Evolutionary conservation across 53 echinoderm and acorn worm species (phyloP).

Genomic region (Patiria pectinifera): DNA sequence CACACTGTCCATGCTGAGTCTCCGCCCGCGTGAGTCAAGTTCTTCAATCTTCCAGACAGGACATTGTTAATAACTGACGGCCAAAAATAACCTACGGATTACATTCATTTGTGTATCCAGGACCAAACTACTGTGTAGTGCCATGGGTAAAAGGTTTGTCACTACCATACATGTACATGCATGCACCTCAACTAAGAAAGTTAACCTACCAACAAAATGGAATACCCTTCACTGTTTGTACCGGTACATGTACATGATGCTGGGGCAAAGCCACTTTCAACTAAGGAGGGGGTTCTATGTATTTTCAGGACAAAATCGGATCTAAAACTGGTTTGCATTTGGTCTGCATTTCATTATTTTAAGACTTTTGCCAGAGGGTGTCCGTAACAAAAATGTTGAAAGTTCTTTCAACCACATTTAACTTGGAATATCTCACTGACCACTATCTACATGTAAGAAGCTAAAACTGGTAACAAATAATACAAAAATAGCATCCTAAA

Average conservation of each 20-base stretch:
- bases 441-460: no score
- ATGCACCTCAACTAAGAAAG: background rate
- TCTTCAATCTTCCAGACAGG: constrained; percentile 30
- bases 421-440: no score
- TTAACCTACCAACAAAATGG: background rate
- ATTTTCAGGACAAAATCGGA: no score
- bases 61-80: constrained; percentile 25
- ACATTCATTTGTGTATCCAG: background rate
- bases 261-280: constrained; percentile 9
- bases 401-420: no score
- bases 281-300: background rate
- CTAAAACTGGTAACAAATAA: no score
- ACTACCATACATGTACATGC: background rate
- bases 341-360: no score
- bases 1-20: background rate
- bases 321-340: no score
- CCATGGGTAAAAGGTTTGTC: background rate
- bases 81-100: background rate
- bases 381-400: no score
- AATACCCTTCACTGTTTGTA: background rate
- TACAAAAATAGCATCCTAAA: no score
- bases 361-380: no score
- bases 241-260: background rate
- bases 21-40: background rate
- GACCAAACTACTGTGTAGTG: background rate